phyloP scores from a whole-genome alignment of 1,140 invertebrate genomes.

The Megalopta genalis region DNA sequence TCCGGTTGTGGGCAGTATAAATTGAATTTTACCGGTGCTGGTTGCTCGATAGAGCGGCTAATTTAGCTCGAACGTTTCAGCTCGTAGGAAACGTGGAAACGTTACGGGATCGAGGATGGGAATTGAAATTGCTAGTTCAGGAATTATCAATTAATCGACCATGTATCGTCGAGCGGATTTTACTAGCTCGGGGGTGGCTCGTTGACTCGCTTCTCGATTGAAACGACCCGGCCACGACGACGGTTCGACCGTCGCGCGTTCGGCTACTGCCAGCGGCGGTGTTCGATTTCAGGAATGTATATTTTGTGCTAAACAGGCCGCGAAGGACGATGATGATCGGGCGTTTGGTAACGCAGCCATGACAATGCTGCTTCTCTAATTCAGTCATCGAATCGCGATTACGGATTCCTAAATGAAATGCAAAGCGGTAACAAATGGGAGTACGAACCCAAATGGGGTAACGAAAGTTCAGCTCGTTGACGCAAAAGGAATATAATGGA shows the following conservation, averaged over 20 bases:
- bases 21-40: no score
- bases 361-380: neutral
- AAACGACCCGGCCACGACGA: neutral
- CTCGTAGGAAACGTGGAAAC: no score
- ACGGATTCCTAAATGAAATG: neutral
- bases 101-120: no score
- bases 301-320: neutral
- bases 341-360: neutral
- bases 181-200: no score
- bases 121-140: no score
- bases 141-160: neutral
- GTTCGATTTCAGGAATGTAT: neutral
- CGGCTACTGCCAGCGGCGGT: neutral
- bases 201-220: neutral
- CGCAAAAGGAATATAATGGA: conserved; percentile 1
- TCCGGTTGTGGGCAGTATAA: no score
- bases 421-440: neutral
- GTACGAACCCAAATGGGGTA: no score
- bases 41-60: no score
- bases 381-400: neutral
- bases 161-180: neutral
- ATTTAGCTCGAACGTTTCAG: no score
- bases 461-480: neutral
- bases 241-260: neutral
- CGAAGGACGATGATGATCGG: neutral